A percentile compares a stretch with the other conserved stretches of the same genome.
phyloP scores from a whole-genome alignment of 2,888 invertebrate species.

The Caenorhabditis angaria region DNA sequence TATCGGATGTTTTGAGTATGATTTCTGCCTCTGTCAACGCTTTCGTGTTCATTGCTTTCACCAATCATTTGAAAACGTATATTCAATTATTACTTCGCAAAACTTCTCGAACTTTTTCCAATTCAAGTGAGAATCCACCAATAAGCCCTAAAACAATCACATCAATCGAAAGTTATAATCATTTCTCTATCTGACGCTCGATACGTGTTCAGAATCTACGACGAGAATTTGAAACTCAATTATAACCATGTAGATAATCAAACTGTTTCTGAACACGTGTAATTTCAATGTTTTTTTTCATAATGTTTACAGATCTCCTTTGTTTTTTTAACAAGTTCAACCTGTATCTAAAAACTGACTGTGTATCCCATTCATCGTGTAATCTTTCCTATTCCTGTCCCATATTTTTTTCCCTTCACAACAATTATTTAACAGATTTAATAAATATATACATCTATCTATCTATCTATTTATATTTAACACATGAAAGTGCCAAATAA shows the following conservation, averaged over 20 bases:
- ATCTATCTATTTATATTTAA: not conserved
- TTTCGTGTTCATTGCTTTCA: constrained; percentile 72
- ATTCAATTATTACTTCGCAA: constrained; percentile 68
- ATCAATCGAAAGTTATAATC: constrained; percentile 56
- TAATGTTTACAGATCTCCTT: not conserved
- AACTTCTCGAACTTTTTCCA: constrained; percentile 68
- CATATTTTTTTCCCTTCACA: not conserved
- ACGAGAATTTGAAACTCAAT: not conserved
- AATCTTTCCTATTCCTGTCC: not conserved
- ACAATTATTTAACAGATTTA: not conserved
- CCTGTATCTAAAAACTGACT: not conserved
- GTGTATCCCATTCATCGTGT: not conserved
- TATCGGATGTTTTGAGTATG: constrained; percentile 67
- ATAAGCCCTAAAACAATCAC: constrained; percentile 63
- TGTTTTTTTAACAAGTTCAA: not conserved
- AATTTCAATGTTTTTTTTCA: not conserved
- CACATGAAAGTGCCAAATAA: no score
- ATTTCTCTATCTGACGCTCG: constrained; percentile 10
- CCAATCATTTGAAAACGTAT: constrained; percentile 64
- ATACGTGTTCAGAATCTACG: constrained; percentile 2
- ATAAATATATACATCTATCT: not conserved
- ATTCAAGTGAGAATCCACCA: constrained; percentile 68
- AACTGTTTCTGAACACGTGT: not conserved
- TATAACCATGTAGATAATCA: not conserved
- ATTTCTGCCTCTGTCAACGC: constrained; percentile 70